Evolutionary conservation across 2,113 vertebrate species (phyloP), one percentile per base, ranked within the genome.

Genomic region (Syngnathus typhle): DNA sequence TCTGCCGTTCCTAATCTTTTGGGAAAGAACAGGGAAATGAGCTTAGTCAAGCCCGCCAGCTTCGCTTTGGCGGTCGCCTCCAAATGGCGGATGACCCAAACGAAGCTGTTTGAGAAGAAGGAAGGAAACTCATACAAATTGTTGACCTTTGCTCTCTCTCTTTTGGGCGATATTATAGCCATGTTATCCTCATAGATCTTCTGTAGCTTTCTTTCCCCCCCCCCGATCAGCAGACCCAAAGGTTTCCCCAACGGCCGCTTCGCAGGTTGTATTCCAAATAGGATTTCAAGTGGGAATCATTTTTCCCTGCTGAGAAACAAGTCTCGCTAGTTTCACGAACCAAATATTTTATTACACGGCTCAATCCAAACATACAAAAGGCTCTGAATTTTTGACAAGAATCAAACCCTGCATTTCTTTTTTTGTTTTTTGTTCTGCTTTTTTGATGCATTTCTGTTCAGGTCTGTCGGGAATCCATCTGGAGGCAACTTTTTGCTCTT

Each of bases 401-500:
- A 9, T 59, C 56, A 56, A 73, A 43, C n/a, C 38, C 65, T 11
- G 27, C 27, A 3, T 32, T 32, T 32, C 27, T 32, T 32, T 32
- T 32, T 32, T 41, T 55, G 27, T 55, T 27, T 55, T 27, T 55
- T 15, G 4, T 23, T 6, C 23, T 12, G 11, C 16, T 32, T 7
- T 55, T 15, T 18, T 21, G 23, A 62, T 5, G 11, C 9, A 10
- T 43, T 62, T 44, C n/a, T 23, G 39, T 62, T 44, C 60, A 44
- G 60, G 60, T 62, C 39, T 44, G 60, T 41, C 23, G 38, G 3
- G 1, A 15, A 43, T 19, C 7, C 38, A 13, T 61, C 38, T 37
- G 21, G 47, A 75, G 46, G 52, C 54, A 54, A 32, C 27, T 58
- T 58, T 58, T 60, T 44, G 43, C 56, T 59, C 64, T 70, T 59